A percentile compares a stretch with the other conserved stretches of the same genome.
phyloP scores from a whole-genome alignment of 2,888 invertebrate species.

The Neoitamus cyanurus region DNA sequence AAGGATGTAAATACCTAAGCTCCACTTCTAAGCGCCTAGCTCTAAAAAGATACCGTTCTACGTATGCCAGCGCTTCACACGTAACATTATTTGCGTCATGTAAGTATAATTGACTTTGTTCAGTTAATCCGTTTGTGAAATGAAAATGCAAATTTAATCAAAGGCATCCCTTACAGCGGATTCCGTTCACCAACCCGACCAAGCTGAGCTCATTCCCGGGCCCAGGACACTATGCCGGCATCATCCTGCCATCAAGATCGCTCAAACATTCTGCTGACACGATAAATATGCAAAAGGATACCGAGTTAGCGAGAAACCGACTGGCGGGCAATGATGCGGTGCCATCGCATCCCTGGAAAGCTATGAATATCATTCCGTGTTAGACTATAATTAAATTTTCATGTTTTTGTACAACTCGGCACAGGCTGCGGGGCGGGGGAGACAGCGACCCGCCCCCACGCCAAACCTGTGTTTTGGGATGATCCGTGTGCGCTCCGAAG shows the following conservation, averaged over 20 bases:
- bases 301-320: conserved; percentile 21
- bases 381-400: conserved; percentile 46
- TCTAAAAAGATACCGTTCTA: background rate
- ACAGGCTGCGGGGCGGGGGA: background rate
- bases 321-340: conserved; percentile 29
- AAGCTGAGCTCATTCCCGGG: background rate
- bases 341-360: conserved; percentile 36
- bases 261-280: conserved; percentile 33
- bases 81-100: conserved; percentile 53
- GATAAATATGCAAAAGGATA: conserved; percentile 44
- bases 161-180: conserved; percentile 53
- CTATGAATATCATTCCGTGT: conserved; percentile 44
- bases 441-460: background rate
- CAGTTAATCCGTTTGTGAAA: conserved; percentile 57
- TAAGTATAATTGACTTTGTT: conserved; percentile 57
- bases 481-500: background rate
- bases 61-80: background rate
- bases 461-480: background rate
- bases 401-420: conserved; percentile 40
- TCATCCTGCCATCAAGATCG: conserved; percentile 22
- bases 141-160: conserved; percentile 57
- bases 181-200: background rate
- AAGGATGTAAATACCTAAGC: background rate
- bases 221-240: background rate
- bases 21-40: background rate